Conservation (phyloP, 2,888 invertebrate genomes). For the Spisula solida region DNA sequence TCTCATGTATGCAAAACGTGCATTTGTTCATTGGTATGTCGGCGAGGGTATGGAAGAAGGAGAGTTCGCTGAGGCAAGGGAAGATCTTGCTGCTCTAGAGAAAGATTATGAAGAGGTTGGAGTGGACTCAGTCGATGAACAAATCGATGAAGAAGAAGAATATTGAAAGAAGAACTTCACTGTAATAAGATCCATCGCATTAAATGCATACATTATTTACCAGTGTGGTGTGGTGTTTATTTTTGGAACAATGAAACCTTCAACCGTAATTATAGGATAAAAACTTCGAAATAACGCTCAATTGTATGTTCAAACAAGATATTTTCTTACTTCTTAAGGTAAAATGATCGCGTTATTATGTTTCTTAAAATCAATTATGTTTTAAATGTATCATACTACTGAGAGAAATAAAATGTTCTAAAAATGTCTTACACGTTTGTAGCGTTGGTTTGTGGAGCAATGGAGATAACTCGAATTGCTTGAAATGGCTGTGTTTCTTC, state of each 20-base stretch:
- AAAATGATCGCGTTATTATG: too few relatives aligned
- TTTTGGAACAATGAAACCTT: background rate
- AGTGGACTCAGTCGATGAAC: constrained; percentile 77
- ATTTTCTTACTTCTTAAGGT: too few relatives aligned
- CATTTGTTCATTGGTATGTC: constrained; percentile 94
- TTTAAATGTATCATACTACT: too few relatives aligned
- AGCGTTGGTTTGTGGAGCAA: too few relatives aligned
- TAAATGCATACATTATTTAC: background rate
- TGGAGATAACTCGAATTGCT: too few relatives aligned
- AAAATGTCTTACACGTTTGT: too few relatives aligned
- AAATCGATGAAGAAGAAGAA: constrained; percentile 74
- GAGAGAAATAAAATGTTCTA: too few relatives aligned
- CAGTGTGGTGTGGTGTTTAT: background rate
- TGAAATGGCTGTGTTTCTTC: too few relatives aligned
- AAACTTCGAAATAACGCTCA: too few relatives aligned
- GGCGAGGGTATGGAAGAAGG: constrained; percentile 78
- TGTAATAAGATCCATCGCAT: background rate
- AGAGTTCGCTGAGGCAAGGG: constrained; percentile 86
- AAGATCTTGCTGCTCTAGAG: constrained; percentile 81
- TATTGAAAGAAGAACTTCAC: constrained; percentile 52
- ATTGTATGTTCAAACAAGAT: too few relatives aligned
- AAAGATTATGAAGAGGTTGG: constrained; percentile 81
- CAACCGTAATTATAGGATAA: too few relatives aligned
- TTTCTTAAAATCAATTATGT: too few relatives aligned
- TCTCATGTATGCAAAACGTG: constrained; percentile 93